Conservation (phyloP, 2,797 vertebrate genomes). For the Neoniphon sammara region DNA sequence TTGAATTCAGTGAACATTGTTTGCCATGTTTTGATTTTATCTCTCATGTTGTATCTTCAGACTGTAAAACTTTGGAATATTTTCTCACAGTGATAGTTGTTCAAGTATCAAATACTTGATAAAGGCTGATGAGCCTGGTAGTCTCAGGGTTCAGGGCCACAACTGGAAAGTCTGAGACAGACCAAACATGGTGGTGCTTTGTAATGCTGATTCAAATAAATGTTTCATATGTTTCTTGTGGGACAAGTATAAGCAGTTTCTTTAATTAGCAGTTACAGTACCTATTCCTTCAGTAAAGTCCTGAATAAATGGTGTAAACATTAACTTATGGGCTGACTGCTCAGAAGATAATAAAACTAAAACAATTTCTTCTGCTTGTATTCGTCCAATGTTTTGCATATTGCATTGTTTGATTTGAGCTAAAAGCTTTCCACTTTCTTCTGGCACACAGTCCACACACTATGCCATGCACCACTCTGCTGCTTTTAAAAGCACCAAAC, state of each 20-base stretch:
- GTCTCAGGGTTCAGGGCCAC: constrained; percentile 6
- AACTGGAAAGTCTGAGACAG: background rate
- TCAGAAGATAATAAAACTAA: constrained; percentile 31
- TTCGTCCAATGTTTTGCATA: background rate
- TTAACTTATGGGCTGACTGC: background rate
- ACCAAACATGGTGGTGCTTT: constrained; percentile 25
- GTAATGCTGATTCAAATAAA: constrained; percentile 38
- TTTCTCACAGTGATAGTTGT: background rate
- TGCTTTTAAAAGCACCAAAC: background rate
- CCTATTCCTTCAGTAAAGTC: background rate
- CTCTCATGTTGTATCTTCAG: background rate
- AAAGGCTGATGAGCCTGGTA: background rate
- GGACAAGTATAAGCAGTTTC: background rate
- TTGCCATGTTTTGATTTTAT: constrained; percentile 2
- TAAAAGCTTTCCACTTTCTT: background rate
- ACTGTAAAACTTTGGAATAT: constrained; percentile 16
- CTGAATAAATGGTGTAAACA: background rate
- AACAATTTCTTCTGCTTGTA: constrained; percentile 6
- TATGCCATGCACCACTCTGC: background rate
- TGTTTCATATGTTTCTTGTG: background rate
- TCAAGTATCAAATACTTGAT: background rate
- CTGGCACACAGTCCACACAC: background rate
- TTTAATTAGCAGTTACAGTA: too few species aligned
- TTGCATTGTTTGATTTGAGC: background rate
- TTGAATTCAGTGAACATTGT: background rate